A percentile compares a stretch with the other conserved stretches of the same genome.
These are phyloP conservation scores for Pseudomugil tenellus DNA, from an alignment of 2,797 vertebrate species.

Conservation along the genomic window DNA sequence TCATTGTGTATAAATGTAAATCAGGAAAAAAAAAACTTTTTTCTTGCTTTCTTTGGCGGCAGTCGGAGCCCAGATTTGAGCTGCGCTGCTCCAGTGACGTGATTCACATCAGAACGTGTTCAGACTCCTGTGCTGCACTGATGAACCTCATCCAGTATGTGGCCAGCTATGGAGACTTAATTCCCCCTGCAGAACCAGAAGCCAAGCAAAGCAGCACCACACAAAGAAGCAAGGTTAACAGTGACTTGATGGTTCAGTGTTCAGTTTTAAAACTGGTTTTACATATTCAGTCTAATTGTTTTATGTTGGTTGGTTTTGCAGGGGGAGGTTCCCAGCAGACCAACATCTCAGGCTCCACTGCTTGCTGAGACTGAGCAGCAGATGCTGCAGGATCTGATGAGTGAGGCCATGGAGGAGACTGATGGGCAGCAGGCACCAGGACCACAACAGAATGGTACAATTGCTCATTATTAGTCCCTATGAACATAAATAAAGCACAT, in stretches of 20 bases:
- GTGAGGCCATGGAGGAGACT: conserved; percentile 97
- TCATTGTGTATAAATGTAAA: background rate
- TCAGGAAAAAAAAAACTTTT: background rate
- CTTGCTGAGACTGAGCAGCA: conserved; percentile 95
- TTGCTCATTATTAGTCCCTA: background rate
- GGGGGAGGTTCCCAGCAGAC: conserved; percentile 80
- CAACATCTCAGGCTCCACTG: conserved; percentile 81
- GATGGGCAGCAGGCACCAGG: conserved; percentile 82
- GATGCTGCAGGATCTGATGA: conserved; percentile 96
- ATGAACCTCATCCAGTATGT: conserved; percentile 99
- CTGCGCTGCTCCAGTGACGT: conserved; percentile 95
- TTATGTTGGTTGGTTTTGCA: conserved; percentile 53
- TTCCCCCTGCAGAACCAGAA: conserved; percentile 84
- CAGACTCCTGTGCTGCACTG: conserved; percentile 94
- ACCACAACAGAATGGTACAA: conserved; percentile 87
- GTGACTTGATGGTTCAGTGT: background rate
- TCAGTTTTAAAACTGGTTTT: background rate
- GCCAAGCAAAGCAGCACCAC: conserved; percentile 76
- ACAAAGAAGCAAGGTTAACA: conserved; percentile 87
- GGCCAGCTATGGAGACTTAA: conserved; percentile 94
- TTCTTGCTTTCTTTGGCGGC: conserved; percentile 10
- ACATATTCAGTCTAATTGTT: conserved; percentile 27
- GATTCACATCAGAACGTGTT: conserved; percentile 95
- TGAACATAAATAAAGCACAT: background rate
- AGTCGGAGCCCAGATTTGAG: conserved; percentile 93